Base-by-base conservation (phyloP, 1,140 invertebrate genomes). In the Aphelenchoides besseyi region DNA sequence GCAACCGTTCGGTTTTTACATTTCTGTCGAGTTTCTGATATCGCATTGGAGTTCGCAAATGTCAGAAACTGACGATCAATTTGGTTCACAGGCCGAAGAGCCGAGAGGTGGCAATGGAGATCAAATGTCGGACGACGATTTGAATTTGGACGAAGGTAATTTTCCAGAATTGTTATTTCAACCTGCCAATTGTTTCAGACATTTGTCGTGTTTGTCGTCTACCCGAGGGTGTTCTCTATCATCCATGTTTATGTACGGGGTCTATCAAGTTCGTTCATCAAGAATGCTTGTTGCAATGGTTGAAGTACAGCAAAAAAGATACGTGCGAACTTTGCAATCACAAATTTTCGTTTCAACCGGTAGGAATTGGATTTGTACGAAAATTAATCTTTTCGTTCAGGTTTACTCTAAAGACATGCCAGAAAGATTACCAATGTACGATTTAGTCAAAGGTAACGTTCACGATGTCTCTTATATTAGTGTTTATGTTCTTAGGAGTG, bases 401-500 rank as follows among this genome's bases (percentile, higher is more conserved):
- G n/a, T 99, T 76, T 99, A 98, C 87, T 94, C 94, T 8, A 93
- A 95, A 28, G 95, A 98, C 84, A 99, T 98, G 96, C 96, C 96
- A 8, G 90, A 95, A 57, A 88, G 95, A 70, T 86, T 99, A 74
- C 96, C 96, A 0, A 87, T 98, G n/a, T 73, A 18, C n/a, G 76
- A 80, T 35, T 30, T 77, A 29, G 53, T 73, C 3, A 71, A 70
- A 66, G 76, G 73, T 76, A 32, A 9, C 28, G 2, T 68, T 16
- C 16, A 2, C 86, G 96, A 16, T 97, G 97, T 85, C 91, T 91
- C 62, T 92, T 92, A 28, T 92, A 92, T 9, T 35, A 23, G 9
- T 71, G 3, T 2, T 68, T 16, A 92, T 96, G 0, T 88, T 93
- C 0, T 90, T 90, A 68, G 77, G 95, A 0, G 86, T 98, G 23